These are phyloP conservation scores for Portunus trituberculatus DNA, from an alignment of 1,140 invertebrate species.

Conservation along the genomic window DNA sequence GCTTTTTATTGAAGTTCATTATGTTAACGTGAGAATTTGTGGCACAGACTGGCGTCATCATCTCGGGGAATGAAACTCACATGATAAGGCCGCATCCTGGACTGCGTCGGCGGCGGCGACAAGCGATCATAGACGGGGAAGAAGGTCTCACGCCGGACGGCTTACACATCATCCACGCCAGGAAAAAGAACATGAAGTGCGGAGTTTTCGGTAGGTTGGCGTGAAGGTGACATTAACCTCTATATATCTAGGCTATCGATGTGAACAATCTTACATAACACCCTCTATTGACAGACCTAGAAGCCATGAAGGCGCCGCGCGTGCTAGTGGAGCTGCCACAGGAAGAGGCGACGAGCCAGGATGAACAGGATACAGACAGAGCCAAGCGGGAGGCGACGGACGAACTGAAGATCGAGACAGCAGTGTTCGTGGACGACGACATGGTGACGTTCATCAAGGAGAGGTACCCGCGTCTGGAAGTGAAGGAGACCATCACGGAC, in stretches of 20 bases:
- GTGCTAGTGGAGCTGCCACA: slow-evolving; percentile 33
- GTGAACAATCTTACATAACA: too few relatives aligned
- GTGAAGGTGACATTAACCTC: too few relatives aligned
- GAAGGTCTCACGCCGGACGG: slow-evolving; percentile 47
- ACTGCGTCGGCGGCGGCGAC: not conserved
- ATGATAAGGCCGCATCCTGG: not conserved
- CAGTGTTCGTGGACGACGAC: slow-evolving; percentile 79
- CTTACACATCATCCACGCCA: slow-evolving; percentile 68
- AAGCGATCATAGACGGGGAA: not conserved
- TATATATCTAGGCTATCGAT: too few relatives aligned
- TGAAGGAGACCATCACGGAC: slow-evolving; percentile 77
- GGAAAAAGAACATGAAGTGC: slow-evolving; percentile 62
- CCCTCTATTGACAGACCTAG: slow-evolving; percentile 49
- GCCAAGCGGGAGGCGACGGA: slow-evolving; percentile 30
- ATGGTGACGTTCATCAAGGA: slow-evolving; percentile 77
- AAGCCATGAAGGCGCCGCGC: slow-evolving; percentile 69
- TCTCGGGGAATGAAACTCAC: slow-evolving; percentile 25
- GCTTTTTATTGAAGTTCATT: too few relatives aligned
- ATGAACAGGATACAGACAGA: not conserved
- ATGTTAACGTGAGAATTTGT: not conserved
- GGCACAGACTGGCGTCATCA: slow-evolving; percentile 69
- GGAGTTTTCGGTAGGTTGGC: slow-evolving; percentile 65
- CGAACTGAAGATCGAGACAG: slow-evolving; percentile 78
- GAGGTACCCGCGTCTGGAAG: slow-evolving; percentile 62
- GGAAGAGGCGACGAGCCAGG: not conserved